Evolutionary conservation across 2,797 vertebrate genomes (phyloP), one percentile per base, ranked within the genome.

Genomic region (Gadopsis bispinosus): DNA sequence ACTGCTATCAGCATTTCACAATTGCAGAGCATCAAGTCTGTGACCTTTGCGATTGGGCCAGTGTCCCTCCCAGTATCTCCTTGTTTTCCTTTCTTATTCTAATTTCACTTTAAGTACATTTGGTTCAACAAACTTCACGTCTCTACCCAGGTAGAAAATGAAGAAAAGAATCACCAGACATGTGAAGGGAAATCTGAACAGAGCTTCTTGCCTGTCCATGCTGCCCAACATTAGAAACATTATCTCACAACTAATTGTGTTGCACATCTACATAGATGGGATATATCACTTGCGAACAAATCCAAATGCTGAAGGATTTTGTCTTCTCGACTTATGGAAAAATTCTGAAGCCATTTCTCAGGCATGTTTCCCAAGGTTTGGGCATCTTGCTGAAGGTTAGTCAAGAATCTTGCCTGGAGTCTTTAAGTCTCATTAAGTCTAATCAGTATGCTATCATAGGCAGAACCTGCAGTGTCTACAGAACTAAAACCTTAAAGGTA

Each of bases 391-490:
- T 81, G 72, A 91, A 87, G 85, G 81, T 84, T 84, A 64, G 78
- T 82, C 17, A 74, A 58, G n/a, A 83, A 77, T 85, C 75, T 87
- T 3, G 71, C 79, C 83, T 54, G 60, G 26, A 89, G 85, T 89
- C 63, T 81, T 74, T 61, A 77, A 86, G 82, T 89, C 69, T 83
- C 80, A 87, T 91, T 87, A 88, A 75, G 65, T 80, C 66, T 87
- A 63, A 91, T 91, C 82, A 87, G 81, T 51, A 58, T 83, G 61
- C 72, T 62, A 63, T 81, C 73, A 83, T 58, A 50, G 35, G 74
- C 56, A 73, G 68, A 72, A 65, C 39, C 41, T 69, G 69, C 77
- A 61, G 65, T 54, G 63, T 79, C 66, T 41, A 65, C 45, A 59
- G 19, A 88, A 83, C 69, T 62, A 77, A 84, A 76, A 75, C 69